These are phyloP conservation scores for Piscicola geometra DNA, from an alignment of 2,888 invertebrate genomes.

Conservation along the genomic window DNA sequence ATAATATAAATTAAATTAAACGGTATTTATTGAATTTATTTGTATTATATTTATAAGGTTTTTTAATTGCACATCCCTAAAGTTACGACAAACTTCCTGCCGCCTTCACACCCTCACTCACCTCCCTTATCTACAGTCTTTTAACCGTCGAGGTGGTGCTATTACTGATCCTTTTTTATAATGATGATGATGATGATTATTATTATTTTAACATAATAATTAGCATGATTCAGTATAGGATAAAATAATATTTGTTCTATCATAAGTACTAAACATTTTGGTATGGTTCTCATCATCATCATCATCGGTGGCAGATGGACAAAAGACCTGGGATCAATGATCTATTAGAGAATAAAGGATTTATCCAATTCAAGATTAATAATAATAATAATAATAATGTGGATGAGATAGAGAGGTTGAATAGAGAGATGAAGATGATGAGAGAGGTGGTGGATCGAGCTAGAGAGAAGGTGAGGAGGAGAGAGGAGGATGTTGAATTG, in stretches of 20 bases:
- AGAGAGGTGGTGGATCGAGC: neutral
- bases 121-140: conserved; percentile 16
- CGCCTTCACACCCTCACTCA: neutral
- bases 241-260: too few relatives aligned
- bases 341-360: too few relatives aligned
- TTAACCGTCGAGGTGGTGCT: conserved; percentile 3
- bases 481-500: neutral
- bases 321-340: too few relatives aligned
- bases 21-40: too few relatives aligned
- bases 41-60: too few relatives aligned
- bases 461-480: neutral
- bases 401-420: neutral
- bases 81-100: conserved; percentile 4
- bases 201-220: neutral
- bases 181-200: conserved; percentile 1
- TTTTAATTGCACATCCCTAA: too few relatives aligned
- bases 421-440: neutral
- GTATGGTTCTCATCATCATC: too few relatives aligned
- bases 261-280: too few relatives aligned
- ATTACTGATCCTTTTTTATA: neutral
- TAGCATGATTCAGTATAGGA: too few relatives aligned
- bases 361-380: too few relatives aligned
- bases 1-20: too few relatives aligned
- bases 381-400: neutral
- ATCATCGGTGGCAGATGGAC: too few relatives aligned